Evolutionary conservation across 2,113 vertebrate genomes (phyloP), one percentile per base, ranked within the genome.

Genomic region (Crocuta crocuta): DNA sequence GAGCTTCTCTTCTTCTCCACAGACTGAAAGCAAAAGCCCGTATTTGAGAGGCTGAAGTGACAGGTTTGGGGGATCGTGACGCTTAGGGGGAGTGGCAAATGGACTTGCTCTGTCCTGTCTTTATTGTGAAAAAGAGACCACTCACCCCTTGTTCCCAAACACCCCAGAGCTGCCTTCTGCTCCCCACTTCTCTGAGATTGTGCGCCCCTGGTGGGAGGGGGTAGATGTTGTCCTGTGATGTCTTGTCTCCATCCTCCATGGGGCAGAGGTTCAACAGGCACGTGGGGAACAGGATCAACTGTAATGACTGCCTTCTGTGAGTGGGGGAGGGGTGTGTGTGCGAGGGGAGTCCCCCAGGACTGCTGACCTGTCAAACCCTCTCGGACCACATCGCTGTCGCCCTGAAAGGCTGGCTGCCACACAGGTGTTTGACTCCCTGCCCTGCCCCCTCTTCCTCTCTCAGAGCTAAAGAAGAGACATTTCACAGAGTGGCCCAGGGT

Each of bases 11-110:
- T 50, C 48, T 88, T 88, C 81, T 63, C 84, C 45, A 43, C 17
- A n/a, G 73, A 83, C 45, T 58, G 92, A 91, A 97, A 95, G 86
- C 8, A 17, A 93, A 68, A 92, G 35, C 61, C 63, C 5, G 39
- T 23, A 21, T 85, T 53, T 39, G 28, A 39, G 66, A 85, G 73
- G 70, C 74, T 66, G 53, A 71, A 80, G 65, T 45, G 95, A 71
- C 26, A 74, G 76, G 53, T 15, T 3, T 82, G 48, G n/a, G 78
- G 65, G 66, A 48, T 11, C 13, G 23, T 4, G 82, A 65, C 61
- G 68, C 43, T 58, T 90, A 23, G 5, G 2, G 15, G 35, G 9
- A 70, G 55, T 16, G n/a, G 68, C 11, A 2, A 21, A 24, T 35
- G 58, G 4, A 5, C 39, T 78, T 16, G 3, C 16, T 76, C 39